Base-by-base conservation (phyloP, 2,797 vertebrate species). In the Gymnocypris eckloni region DNA sequence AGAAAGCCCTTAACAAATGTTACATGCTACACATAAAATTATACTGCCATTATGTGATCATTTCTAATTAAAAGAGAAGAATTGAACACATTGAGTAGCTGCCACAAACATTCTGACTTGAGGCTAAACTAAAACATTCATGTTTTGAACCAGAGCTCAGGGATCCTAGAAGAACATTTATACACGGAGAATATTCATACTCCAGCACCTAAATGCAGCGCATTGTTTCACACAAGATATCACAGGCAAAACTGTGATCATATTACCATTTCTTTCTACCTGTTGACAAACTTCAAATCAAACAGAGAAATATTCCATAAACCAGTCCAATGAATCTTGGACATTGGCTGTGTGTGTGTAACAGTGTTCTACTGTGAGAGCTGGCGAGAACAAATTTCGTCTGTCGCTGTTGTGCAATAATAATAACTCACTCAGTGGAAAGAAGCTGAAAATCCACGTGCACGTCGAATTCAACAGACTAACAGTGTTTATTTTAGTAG, bases 11-110 rank as follows among this genome's bases (percentile, higher is more conserved):
- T 41, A 61, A 12, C 37, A 61, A 82, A 59, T 73, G n/a, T 45
- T 15, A 72, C 13, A 82, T 33, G 54, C 11, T 20, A 54, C 7
- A 0, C 48, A 25, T 22, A 82, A 73, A 43, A 48, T 59, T 59
- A 45, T 13, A 37, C 6, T 75, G 41, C 25, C 12, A 61, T 45
- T 75, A 64, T 48, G 16, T n/a, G 18, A 73, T 72, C 11, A 48
- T 28, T 54, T 59, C 52, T 18, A 59, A 56, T 39, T 82, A 59
- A 59, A 72, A 13, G 15, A 28, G 37, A 18, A 41, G 4, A 82
- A 54, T 5, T 71, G 7, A 71, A 89, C 91, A 91, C 86, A 88
- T 90, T 93, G 92, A 93, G 94, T 93, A 92, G 93, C 92, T 90
- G 90, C 64, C 75, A 37, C 89, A 90, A 91, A 92, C 12, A 82